These are phyloP conservation scores for Ligdia adustata DNA, from an alignment of 2,888 invertebrate genomes.

Conservation along the genomic window DNA sequence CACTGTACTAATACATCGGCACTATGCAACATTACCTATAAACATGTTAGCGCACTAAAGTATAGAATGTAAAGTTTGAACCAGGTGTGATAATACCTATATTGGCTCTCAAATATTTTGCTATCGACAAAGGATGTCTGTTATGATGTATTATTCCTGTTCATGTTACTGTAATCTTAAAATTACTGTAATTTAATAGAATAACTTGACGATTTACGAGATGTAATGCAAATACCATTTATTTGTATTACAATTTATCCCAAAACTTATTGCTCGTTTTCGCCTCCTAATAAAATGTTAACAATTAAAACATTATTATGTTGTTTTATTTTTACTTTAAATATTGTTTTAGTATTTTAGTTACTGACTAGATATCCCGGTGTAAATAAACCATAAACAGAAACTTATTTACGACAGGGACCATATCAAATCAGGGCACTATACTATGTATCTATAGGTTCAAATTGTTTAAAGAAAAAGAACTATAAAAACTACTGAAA, in stretches of 20 bases:
- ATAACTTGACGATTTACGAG: constrained; percentile 77
- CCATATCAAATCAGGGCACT: no score
- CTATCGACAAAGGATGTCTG: constrained; percentile 65
- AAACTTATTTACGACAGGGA: no score
- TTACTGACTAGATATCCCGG: no score
- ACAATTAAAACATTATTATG: constrained; percentile 64
- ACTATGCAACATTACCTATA: constrained; percentile 42
- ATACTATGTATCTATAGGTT: no score
- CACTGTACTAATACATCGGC: constrained; percentile 12
- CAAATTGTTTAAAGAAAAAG: no score
- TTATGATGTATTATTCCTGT: constrained; percentile 74
- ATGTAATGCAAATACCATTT: constrained; percentile 70
- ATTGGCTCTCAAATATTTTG: constrained; percentile 54
- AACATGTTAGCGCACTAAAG: constrained; percentile 41
- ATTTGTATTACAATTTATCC: constrained; percentile 81
- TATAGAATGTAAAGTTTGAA: constrained; percentile 40
- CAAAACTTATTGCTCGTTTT: constrained; percentile 83
- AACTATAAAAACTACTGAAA: no score
- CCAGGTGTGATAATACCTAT: constrained; percentile 43
- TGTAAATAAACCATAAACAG: no score
- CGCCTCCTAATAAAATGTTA: constrained; percentile 85
- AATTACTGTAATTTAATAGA: constrained; percentile 77
- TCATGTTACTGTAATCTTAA: constrained; percentile 82
- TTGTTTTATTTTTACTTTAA: constrained; percentile 53
- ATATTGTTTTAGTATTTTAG: no score